Evolutionary conservation across 2,888 invertebrate genomes (phyloP).

Genomic region (Dynastes maya): DNA sequence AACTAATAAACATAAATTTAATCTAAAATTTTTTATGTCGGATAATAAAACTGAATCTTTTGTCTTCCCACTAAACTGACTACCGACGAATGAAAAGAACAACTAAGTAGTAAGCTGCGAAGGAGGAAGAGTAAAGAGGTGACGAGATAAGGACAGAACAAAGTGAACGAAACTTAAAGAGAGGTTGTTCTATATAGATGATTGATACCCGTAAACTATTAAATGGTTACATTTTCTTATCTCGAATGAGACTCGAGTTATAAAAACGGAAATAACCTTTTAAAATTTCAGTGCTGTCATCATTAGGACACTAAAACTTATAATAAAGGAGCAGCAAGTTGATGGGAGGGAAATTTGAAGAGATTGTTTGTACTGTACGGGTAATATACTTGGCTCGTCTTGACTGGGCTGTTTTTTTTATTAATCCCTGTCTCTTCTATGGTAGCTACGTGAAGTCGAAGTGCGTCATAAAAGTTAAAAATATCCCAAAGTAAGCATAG

Average conservation of each 20-base stretch:
- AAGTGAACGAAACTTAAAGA: conserved; percentile 43
- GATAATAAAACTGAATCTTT: conserved; percentile 44
- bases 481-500: conserved; percentile 45
- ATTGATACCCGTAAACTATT: conserved; percentile 60
- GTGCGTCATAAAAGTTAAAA: conserved; percentile 45
- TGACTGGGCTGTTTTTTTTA: conserved; percentile 30
- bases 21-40: conserved; percentile 43
- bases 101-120: not conserved
- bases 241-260: conserved; percentile 56
- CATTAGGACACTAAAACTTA: conserved; percentile 58
- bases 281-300: conserved; percentile 60
- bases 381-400: conserved; percentile 35
- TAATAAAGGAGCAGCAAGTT: conserved; percentile 56
- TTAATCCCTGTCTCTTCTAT: conserved; percentile 33
- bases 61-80: conserved; percentile 23
- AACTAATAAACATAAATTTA: conserved; percentile 50
- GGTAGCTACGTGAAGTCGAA: conserved; percentile 34
- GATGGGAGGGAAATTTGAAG: conserved; percentile 41
- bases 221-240: conserved; percentile 61
- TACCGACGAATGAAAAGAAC: conserved; percentile 19
- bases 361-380: conserved; percentile 42
- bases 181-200: conserved; percentile 55
- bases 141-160: conserved; percentile 39
- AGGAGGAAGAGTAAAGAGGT: conserved; percentile 9
- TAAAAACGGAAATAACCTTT: conserved; percentile 61